Evolutionary conservation across 2,888 invertebrate species (phyloP).

Genomic region (Drosophila basisetae): DNA sequence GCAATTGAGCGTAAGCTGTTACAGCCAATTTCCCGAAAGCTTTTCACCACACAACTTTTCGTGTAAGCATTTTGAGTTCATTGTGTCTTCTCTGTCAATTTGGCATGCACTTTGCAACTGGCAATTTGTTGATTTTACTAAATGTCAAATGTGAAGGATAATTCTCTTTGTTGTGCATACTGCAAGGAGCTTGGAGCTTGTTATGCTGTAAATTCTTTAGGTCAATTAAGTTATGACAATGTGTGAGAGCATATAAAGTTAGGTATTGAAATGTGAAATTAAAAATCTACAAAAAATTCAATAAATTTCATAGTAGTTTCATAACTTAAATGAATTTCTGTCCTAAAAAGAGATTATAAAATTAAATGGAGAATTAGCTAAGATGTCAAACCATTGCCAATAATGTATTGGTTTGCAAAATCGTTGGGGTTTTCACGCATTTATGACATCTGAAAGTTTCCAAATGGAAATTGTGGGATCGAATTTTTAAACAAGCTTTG

Average conservation of each 20-base stretch:
- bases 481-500: neutral
- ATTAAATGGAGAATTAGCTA: neutral
- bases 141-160: conserved; percentile 78
- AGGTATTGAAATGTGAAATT: neutral
- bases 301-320: neutral
- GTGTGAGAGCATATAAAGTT: neutral
- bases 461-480: no score
- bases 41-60: conserved; percentile 69
- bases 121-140: conserved; percentile 39
- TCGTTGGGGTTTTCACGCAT: neutral
- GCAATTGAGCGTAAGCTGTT: conserved; percentile 9
- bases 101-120: conserved; percentile 37
- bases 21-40: conserved; percentile 35
- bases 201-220: neutral
- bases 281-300: neutral
- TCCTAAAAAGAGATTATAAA: neutral
- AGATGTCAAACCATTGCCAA: neutral
- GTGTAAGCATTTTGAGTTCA: conserved; percentile 47
- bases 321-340: neutral
- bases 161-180: conserved; percentile 1
- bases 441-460: neutral
- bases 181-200: neutral
- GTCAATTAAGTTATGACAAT: neutral
- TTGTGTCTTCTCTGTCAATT: conserved; percentile 27
- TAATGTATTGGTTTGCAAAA: neutral